Conservation (phyloP, 2,888 invertebrate genomes). For the Podotricha telesiphe region DNA sequence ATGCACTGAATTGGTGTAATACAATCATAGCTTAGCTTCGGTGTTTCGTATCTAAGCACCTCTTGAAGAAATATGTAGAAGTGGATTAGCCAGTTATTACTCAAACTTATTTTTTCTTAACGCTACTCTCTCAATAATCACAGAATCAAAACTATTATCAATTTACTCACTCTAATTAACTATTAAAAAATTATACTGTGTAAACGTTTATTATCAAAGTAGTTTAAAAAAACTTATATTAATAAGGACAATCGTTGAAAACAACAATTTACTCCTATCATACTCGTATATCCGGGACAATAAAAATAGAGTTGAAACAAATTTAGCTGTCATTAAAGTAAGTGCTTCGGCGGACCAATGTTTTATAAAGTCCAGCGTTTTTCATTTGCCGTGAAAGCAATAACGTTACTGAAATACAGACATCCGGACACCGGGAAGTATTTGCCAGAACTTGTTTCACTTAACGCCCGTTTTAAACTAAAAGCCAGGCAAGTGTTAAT, state of each 20-base stretch:
- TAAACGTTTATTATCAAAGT: too few relatives aligned
- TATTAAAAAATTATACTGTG: too few relatives aligned
- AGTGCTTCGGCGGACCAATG: constrained; percentile 38
- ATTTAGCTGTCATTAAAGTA: constrained; percentile 42
- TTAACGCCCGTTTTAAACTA: constrained; percentile 36
- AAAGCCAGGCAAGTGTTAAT: constrained; percentile 40
- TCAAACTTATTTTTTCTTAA: too few relatives aligned
- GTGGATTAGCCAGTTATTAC: too few relatives aligned
- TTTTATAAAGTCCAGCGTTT: constrained; percentile 42
- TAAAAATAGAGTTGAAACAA: constrained; percentile 28
- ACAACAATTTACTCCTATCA: constrained; percentile 7
- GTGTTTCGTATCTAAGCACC: too few relatives aligned
- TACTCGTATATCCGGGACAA: constrained; percentile 9
- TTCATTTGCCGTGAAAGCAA: constrained; percentile 44
- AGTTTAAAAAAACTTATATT: too few relatives aligned
- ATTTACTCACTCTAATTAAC: too few relatives aligned
- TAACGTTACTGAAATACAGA: constrained; percentile 39
- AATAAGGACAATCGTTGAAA: not conserved
- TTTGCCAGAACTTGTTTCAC: constrained; percentile 39
- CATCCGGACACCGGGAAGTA: constrained; percentile 37
- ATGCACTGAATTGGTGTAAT: too few relatives aligned
- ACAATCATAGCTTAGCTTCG: too few relatives aligned
- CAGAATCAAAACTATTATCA: too few relatives aligned
- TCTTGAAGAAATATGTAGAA: too few relatives aligned
- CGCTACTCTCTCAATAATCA: too few relatives aligned